Conservation (phyloP, 2,888 invertebrate genomes). For the Physocephala rufipes region DNA sequence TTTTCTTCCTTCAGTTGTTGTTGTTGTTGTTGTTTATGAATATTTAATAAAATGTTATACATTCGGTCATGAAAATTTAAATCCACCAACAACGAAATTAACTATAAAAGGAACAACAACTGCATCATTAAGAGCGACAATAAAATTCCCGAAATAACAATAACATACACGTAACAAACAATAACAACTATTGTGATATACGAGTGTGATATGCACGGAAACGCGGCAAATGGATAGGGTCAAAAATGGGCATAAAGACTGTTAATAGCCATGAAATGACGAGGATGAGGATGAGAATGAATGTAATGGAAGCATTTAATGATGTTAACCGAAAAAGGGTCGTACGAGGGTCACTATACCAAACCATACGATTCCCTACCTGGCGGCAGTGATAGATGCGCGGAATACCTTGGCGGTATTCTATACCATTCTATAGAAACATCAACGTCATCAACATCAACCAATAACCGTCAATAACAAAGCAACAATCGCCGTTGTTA, state of each 20-base stretch:
- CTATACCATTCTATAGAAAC: background rate
- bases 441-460: slow-evolving; percentile 3
- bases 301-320: slow-evolving; percentile 31
- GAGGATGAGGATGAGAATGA: slow-evolving; percentile 7
- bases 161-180: background rate
- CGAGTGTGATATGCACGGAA: background rate
- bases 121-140: background rate
- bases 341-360: slow-evolving; percentile 16
- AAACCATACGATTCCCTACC: background rate
- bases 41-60: slow-evolving; percentile 38
- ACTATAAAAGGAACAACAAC: background rate
- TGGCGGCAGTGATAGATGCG: background rate
- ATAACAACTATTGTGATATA: background rate
- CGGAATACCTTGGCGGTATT: background rate
- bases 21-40: slow-evolving; percentile 14
- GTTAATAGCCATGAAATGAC: slow-evolving; percentile 49
- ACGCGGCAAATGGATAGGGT: slow-evolving; percentile 22
- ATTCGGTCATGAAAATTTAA: slow-evolving; percentile 28
- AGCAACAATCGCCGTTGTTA: slow-evolving; percentile 6
- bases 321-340: slow-evolving; percentile 24
- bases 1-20: background rate
- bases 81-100: background rate
- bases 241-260: slow-evolving; percentile 24
- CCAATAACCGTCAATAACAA: background rate
- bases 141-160: slow-evolving; percentile 7